A percentile compares a stretch with the other conserved stretches of the same genome.
These are phyloP conservation scores for Tadarida brasiliensis DNA, from an alignment of 2,797 vertebrate genomes.

Conservation along the genomic window DNA sequence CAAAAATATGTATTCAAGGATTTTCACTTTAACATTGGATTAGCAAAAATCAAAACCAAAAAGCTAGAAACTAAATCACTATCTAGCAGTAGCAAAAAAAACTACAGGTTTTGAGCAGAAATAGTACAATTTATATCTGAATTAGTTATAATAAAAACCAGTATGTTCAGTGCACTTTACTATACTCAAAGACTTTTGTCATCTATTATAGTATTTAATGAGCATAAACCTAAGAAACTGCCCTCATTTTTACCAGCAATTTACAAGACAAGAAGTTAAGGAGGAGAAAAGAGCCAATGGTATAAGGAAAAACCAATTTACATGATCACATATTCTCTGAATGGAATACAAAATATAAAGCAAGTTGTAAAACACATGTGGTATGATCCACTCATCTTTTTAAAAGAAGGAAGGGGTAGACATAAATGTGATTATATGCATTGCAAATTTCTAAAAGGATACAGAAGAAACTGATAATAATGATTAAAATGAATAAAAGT, in stretches of 20 bases:
- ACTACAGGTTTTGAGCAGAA: background rate
- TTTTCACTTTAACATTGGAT: background rate
- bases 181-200: background rate
- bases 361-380: background rate
- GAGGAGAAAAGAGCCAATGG: background rate
- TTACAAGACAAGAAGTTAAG: slow-evolving; percentile 1
- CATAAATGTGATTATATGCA: background rate
- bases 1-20: slow-evolving; percentile 25
- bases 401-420: background rate
- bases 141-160: background rate
- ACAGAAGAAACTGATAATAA: background rate
- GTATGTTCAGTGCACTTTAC: background rate
- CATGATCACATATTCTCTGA: background rate
- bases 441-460: background rate
- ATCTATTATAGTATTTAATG: background rate
- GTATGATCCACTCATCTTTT: background rate
- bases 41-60: slow-evolving; percentile 21
- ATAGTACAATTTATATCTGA: background rate
- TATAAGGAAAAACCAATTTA: background rate
- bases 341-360: background rate
- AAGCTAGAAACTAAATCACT: background rate
- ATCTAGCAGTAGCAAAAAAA: background rate
- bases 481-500: background rate
- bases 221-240: slow-evolving; percentile 4
- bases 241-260: background rate